Evolutionary conservation across 2,888 invertebrate genomes (phyloP), one percentile per base, ranked within the genome.

Genomic region (Rugalucina vietnamica): DNA sequence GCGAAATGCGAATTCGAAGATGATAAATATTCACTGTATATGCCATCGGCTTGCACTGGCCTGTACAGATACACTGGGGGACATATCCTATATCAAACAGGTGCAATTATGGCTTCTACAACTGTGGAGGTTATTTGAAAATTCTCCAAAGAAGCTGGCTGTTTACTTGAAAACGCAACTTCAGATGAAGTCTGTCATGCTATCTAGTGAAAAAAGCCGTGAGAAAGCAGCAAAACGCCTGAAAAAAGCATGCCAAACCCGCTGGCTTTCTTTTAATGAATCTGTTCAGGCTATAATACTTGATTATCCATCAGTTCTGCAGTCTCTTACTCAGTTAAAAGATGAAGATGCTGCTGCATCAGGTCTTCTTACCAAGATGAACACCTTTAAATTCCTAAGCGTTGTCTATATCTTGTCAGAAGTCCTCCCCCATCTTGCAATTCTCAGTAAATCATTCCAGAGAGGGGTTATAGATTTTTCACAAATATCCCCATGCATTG

Each of bases 81-180:
- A 49, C 10, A 57, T 87, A 18, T 43, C 29, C n/a, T 87, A 84
- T 37, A 85, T 87, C 14, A 86, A 84, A n/a, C 29, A 80, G 21
- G 81, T 89, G 24, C 83, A 85, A 60, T 36, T 70, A 0, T 49
- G 57, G 12, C 79, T 88, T 18, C 69, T 77, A 27, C 85, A 85
- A 34, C 60, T 87, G 36, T 86, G 87, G 89, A 50, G 85, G 21
- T 88, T 75, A 29, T 84, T 88, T 76, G 76, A 88, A 27, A 86
- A 89, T 49, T 89, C 88, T 14, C 87, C 87, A 12, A 86, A 88
- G 72, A 57, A 82, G 73, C 85, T 81, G 81, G 87, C 88, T 43
- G 70, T 76, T 8, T 81, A 77, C 34, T 43, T 86, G 29, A 88
- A 86, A 75, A 81, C 82, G 1, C 88, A 87, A 27, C 5, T 76